Evolutionary conservation across 2,888 invertebrate species (phyloP), one percentile per base, ranked within the genome.

Genomic region (Entomobrya proxima): DNA sequence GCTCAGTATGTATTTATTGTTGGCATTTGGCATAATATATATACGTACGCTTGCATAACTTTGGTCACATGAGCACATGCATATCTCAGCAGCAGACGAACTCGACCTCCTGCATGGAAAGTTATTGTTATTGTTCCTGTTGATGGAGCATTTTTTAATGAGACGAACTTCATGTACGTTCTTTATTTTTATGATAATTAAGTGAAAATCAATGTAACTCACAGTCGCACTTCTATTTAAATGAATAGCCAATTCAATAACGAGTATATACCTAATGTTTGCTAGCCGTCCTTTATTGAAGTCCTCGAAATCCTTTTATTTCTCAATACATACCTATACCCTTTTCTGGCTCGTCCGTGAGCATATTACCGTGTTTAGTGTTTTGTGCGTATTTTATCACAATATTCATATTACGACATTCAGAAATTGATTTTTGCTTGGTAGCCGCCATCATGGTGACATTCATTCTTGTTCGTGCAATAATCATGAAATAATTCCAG

Each of bases 81-180:
- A 40, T 9, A 9, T 9, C 11, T 6, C 40, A 40, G 11, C 40
- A 37, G 5, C 47, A n/a, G 15, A 21, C 32, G 32, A 30, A 64
- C 35, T 47, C 67, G 79, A 80, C 79, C 79, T 80, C 79, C 69
- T 80, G 55, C 37, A n/a, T 52, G 27, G 77, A 64, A 47, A 47
- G 52, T 79, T 37, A 67, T 79, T 79, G 67, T 18, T 78, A 37
- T 78, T 64, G 44, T 64, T 69, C 37, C 18, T 69, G n/a, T 61
- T 64, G 69, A 52, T 69, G 55, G 69, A 80, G n/a, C 21, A 64
- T 80, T 80, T 37, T 30, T 21, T 80, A 80, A 80, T 80, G 79
- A 80, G 50, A 47, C 24, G 37, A 27, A 47, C 72, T 64, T 18
- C 55, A 61, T 18, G 44, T 27, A 27, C n/a, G 50, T 67, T 37